These are phyloP conservation scores for Novumbra hubbsi DNA, from an alignment of 2,797 vertebrate species.

Conservation along the genomic window DNA sequence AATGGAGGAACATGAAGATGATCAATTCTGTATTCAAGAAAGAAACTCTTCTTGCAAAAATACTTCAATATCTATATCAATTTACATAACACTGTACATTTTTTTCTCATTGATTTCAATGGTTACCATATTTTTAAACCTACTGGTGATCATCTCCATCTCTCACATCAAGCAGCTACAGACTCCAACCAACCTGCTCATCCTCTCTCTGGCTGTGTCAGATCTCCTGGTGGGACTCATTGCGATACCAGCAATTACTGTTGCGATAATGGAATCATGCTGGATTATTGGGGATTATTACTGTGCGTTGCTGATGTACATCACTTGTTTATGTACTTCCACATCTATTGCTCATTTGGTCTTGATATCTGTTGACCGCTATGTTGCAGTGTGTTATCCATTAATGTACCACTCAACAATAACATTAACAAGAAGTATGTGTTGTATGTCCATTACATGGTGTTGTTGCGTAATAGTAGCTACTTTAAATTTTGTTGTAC, in stretches of 20 bases:
- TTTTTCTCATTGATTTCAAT: too few relatives aligned
- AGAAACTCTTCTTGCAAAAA: too few relatives aligned
- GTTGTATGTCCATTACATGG: too few relatives aligned
- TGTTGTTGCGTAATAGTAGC: too few relatives aligned
- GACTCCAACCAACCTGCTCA: neutral
- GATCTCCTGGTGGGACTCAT: neutral
- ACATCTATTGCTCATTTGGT: neutral
- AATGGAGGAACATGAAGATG: too few relatives aligned
- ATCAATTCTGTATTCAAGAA: too few relatives aligned
- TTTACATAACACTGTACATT: too few relatives aligned
- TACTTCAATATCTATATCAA: too few relatives aligned
- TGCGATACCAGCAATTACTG: neutral
- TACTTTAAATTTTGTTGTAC: too few relatives aligned
- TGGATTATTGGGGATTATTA: neutral
- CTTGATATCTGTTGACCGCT: neutral
- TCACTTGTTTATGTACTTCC: neutral
- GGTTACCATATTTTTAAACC: too few relatives aligned
- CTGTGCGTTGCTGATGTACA: neutral
- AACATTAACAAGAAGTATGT: neutral
- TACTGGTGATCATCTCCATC: neutral
- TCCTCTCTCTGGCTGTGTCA: slow-evolving; percentile 1
- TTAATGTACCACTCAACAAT: neutral
- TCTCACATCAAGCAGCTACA: neutral
- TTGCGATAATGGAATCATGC: neutral
- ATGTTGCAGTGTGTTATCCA: neutral